Conservation (phyloP, 1,140 invertebrate genomes). For the Arctopsyche grandis region DNA sequence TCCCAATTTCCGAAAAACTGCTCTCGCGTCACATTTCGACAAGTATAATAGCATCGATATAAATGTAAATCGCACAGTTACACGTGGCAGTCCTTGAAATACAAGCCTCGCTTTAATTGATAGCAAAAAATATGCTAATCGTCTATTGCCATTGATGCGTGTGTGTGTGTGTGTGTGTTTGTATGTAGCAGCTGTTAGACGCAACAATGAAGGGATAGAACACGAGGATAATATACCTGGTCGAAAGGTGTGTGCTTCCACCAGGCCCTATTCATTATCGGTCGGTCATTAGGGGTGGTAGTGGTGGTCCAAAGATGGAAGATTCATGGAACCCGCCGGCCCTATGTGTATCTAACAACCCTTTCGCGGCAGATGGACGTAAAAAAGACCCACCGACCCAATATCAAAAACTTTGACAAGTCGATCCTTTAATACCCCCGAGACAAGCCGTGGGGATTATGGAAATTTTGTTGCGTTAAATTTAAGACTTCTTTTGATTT, state of each 20-base stretch:
- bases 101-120: conserved; percentile 4
- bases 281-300: conserved; percentile 19
- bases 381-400: background rate
- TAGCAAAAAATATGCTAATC: conserved; percentile 23
- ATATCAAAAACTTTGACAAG: conserved; percentile 10
- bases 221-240: conserved; percentile 14
- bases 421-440: background rate
- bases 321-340: conserved; percentile 9
- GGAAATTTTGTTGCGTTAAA: no score
- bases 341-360: background rate
- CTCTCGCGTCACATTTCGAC: no score
- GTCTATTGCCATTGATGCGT: background rate
- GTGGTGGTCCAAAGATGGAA: conserved; percentile 4
- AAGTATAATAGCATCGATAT: background rate
- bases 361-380: conserved; percentile 7
- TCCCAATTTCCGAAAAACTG: no score
- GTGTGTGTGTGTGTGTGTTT: background rate
- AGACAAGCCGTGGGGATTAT: no score
- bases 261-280: conserved; percentile 26
- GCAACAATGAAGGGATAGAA: conserved; percentile 10
- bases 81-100: background rate
- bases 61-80: background rate
- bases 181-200: background rate
- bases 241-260: conserved; percentile 21
- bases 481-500: no score